Base-by-base conservation (phyloP, 2,888 invertebrate species). In the Junonia oenone region DNA sequence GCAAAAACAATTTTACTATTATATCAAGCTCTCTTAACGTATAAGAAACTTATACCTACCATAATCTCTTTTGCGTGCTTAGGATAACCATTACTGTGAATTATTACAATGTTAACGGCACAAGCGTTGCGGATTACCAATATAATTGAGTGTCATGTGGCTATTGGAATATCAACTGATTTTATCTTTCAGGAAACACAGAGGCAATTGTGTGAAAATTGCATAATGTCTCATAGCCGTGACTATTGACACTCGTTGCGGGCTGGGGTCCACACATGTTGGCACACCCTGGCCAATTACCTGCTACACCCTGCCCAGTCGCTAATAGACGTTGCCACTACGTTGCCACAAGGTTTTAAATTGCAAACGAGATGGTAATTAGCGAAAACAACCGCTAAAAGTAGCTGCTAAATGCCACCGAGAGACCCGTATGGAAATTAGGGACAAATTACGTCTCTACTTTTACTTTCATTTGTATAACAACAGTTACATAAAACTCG, bases 291-390 rank as follows among this genome's bases (percentile, higher is more conserved):
- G 76, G 79, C 80, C 83, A 85, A 86, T 84, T 85, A 83, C 72
- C 67, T 70, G 69, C 73, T 74, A 81, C 78, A 78, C 78, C 78
- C 68, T 65, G 73, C 71, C 78, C 85, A 85, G 85, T 87, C 84
- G 73, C 83, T 72, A 69, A 67, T 69, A 71, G 72, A 71, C 67
- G 66, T 68, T 66, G 69, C 55, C 37, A 50, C 46, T 22, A 31
- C 5, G 29, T 47, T 33, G 33, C 54, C 68, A 72, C 68, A 68
- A 69, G 75, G 73, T 81, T 88, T 86, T 83, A 86, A 86, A 86
- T 87, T 88, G 86, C 85, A 85, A 88, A 87, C 86, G 78, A 88
- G 84, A 84, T 88, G 87, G 83, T 88, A 88, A 88, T 88, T 89
- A 89, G 88, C 76, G 82, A 85, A 80, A 84, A 84, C 81, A 81